phyloP scores from a whole-genome alignment of 2,113 vertebrate genomes.

The Epinephelus fuscoguttatus region DNA sequence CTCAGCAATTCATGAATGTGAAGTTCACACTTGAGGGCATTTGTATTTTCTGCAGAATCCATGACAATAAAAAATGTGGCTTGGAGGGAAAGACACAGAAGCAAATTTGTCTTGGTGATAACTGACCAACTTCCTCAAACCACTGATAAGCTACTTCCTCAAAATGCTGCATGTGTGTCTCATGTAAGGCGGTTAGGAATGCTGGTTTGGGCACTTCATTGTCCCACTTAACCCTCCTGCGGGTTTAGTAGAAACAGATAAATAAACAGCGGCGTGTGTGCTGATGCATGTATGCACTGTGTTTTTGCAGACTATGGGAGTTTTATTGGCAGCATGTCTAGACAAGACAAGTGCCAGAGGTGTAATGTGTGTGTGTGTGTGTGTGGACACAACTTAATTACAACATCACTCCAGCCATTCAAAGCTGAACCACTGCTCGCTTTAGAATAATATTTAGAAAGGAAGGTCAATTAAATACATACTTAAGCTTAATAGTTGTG shows the following conservation, averaged over 20 bases:
- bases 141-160: slow-evolving; percentile 51
- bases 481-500: not conserved
- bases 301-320: not conserved
- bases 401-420: not conserved
- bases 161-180: not conserved
- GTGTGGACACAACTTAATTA: not conserved
- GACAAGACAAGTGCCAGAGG: not conserved
- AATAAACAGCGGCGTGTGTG: not conserved
- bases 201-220: not conserved
- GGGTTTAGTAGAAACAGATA: not conserved
- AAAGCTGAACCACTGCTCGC: too few species aligned
- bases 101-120: slow-evolving; percentile 27
- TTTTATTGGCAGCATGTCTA: slow-evolving; percentile 11
- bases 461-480: not conserved
- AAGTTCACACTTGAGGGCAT: not conserved
- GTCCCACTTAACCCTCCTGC: not conserved
- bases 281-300: not conserved
- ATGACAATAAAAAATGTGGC: not conserved
- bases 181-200: not conserved
- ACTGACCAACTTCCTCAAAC: slow-evolving; percentile 45
- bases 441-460: not conserved
- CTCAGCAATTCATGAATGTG: not conserved
- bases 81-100: not conserved
- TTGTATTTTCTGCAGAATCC: not conserved
- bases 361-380: not conserved